These are phyloP conservation scores for Spisula solida DNA, from an alignment of 2,888 invertebrate genomes.

Conservation along the genomic window DNA sequence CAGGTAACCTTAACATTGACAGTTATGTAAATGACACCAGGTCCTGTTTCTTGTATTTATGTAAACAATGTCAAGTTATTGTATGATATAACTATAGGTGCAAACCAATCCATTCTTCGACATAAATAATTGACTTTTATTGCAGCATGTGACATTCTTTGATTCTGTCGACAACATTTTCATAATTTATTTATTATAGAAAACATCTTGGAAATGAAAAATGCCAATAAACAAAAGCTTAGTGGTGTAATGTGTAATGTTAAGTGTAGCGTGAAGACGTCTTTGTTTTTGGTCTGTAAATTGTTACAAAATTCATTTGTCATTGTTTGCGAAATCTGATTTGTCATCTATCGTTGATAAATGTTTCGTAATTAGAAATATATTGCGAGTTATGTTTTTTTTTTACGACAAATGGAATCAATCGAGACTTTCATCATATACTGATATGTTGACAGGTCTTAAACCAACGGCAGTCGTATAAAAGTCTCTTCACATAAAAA, in stretches of 20 bases:
- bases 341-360: background rate
- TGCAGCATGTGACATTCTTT: background rate
- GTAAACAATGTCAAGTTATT: background rate
- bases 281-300: too few species aligned
- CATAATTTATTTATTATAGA: too few species aligned
- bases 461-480: background rate
- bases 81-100: background rate
- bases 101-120: background rate
- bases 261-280: too few species aligned
- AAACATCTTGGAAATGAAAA: background rate
- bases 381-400: background rate
- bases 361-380: background rate
- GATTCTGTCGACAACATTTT: background rate
- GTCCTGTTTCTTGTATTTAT: background rate
- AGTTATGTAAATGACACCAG: slow-evolving; percentile 1
- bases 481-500: background rate
- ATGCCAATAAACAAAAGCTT: background rate
- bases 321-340: background rate
- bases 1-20: too few species aligned
- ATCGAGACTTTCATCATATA: background rate
- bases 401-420: slow-evolving; percentile 6
- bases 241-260: too few species aligned
- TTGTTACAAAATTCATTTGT: background rate
- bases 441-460: background rate
- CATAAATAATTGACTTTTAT: background rate